Evolutionary conservation across 2,113 vertebrate species (phyloP).

Genomic region (Perca schrenkii): DNA sequence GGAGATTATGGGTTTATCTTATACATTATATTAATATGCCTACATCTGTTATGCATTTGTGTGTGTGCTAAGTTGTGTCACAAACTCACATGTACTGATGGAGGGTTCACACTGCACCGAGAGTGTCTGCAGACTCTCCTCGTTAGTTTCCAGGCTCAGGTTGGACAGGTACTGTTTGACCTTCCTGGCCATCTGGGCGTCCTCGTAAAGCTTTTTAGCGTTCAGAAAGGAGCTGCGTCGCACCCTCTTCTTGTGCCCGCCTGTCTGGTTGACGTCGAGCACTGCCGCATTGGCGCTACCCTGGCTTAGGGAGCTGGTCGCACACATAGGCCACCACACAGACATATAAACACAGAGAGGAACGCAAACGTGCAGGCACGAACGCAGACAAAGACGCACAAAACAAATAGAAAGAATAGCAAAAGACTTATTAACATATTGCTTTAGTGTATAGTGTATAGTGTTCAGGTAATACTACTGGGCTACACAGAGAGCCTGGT

Average conservation of each 20-base stretch:
- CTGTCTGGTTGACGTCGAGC: slow-evolving; percentile 94
- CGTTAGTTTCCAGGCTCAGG: slow-evolving; percentile 94
- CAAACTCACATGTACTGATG: slow-evolving; percentile 91
- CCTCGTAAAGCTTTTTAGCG: slow-evolving; percentile 98
- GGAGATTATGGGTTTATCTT: background rate
- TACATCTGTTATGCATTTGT: background rate
- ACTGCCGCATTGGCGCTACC: slow-evolving; percentile 93
- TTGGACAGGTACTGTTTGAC: slow-evolving; percentile 97
- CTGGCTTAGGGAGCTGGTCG: slow-evolving; percentile 94
- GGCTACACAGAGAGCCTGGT: slow-evolving; percentile 17
- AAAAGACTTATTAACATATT: background rate
- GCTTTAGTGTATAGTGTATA: background rate
- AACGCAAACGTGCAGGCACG: background rate
- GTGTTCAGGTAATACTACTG: slow-evolving; percentile 12
- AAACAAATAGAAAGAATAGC: slow-evolving; percentile 4
- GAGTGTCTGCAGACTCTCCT: slow-evolving; percentile 94
- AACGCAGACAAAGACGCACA: slow-evolving; percentile 10
- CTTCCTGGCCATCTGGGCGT: slow-evolving; percentile 97
- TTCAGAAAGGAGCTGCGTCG: slow-evolving; percentile 98
- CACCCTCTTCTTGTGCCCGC: slow-evolving; percentile 97
- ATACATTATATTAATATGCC: background rate
- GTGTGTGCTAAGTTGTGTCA: background rate
- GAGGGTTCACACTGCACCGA: slow-evolving; percentile 96
- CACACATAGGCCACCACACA: background rate
- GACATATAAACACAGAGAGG: background rate